Conservation (phyloP, 2,888 invertebrate genomes). For the Periphyllus acericola region DNA sequence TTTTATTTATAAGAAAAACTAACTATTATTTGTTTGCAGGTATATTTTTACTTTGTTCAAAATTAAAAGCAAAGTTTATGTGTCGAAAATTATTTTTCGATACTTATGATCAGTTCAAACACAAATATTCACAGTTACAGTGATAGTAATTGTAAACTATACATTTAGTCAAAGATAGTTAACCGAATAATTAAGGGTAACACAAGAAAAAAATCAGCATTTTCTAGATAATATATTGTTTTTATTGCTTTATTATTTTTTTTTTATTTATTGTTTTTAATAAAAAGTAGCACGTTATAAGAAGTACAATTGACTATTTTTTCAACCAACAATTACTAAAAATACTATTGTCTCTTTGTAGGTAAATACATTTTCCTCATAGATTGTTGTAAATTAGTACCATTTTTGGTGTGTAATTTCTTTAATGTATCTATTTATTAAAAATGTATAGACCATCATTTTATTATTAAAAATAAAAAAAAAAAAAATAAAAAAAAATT, state of each 20-base stretch:
- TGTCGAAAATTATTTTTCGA: conserved; percentile 86
- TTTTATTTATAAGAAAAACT: neutral
- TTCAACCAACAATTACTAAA: conserved; percentile 23
- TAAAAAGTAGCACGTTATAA: conserved; percentile 39
- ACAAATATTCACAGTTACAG: conserved; percentile 18
- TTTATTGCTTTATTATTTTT: conserved; percentile 53
- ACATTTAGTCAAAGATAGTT: conserved; percentile 11
- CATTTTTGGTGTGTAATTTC: conserved; percentile 4
- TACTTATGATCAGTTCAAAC: conserved; percentile 77
- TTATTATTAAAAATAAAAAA: conserved; percentile 1
- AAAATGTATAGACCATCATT: neutral
- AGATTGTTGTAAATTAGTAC: neutral
- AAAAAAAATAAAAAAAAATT: conserved; percentile 16
- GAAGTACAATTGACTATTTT: conserved; percentile 55
- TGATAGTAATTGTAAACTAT: conserved; percentile 14
- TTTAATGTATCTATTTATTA: conserved; percentile 15
- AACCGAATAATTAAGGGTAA: neutral
- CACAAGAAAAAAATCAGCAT: conserved; percentile 10
- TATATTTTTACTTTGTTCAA: conserved; percentile 90
- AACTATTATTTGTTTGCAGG: conserved; percentile 76
- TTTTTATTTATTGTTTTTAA: conserved; percentile 7
- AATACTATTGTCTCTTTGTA: conserved; percentile 33
- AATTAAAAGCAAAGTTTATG: conserved; percentile 82
- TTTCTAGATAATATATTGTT: conserved; percentile 43
- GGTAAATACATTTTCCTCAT: neutral